Evolutionary conservation across 2,797 vertebrate species (phyloP).

Genomic region (Myotis daubentonii): DNA sequence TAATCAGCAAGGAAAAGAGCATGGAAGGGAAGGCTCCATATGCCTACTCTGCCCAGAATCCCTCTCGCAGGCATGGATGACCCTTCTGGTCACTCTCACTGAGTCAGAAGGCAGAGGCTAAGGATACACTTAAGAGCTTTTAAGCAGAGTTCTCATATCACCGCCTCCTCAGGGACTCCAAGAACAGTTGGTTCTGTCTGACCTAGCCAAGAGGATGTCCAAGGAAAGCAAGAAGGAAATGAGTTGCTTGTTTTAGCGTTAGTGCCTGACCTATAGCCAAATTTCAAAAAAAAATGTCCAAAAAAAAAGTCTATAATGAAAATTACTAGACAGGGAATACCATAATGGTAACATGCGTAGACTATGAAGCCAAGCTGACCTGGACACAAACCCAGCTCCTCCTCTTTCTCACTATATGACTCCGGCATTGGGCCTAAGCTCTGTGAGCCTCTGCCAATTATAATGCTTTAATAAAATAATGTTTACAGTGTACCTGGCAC

Average conservation of each 20-base stretch:
- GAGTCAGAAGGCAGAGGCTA: not conserved
- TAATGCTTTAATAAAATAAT: not conserved
- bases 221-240: constrained; percentile 2
- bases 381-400: not conserved
- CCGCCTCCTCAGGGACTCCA: not conserved
- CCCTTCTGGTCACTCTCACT: not conserved
- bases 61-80: not conserved
- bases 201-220: not conserved
- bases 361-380: not conserved
- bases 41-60: not conserved
- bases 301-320: constrained; percentile 19
- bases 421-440: not conserved
- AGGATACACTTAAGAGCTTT: not conserved
- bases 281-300: not conserved
- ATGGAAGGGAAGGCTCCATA: not conserved
- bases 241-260: not conserved
- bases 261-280: not conserved
- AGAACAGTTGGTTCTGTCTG: not conserved
- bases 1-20: not conserved
- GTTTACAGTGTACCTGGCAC: not conserved
- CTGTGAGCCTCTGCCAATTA: not conserved
- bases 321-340: not conserved
- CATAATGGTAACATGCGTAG: not conserved
- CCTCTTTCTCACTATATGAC: not conserved
- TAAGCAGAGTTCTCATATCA: not conserved